Conservation (phyloP, 1,140 invertebrate species). For the Hyposmocoma kahamanoa region DNA sequence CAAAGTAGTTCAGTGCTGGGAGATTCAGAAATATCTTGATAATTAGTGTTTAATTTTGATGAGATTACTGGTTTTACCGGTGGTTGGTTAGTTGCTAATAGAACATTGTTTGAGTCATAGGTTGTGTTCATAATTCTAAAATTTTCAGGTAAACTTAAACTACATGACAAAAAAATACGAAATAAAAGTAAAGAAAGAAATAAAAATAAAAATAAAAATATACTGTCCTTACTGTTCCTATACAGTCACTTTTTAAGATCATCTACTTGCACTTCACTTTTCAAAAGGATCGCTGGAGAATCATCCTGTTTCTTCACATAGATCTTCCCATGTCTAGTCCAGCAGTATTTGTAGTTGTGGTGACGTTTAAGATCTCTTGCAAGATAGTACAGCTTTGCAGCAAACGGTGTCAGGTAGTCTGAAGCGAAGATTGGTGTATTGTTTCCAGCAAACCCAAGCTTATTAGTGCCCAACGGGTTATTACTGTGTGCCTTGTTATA, state of each 20-base stretch:
- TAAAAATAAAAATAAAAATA: background rate
- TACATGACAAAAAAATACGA: background rate
- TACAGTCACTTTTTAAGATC: background rate
- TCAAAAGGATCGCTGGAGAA: background rate
- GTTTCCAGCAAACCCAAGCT: background rate
- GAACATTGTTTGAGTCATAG: background rate
- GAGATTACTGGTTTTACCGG: background rate
- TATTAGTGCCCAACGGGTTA: background rate
- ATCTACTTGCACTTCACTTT: background rate
- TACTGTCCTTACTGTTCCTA: background rate
- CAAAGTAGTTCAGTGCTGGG: too few species aligned
- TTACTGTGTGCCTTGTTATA: background rate
- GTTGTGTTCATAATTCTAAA: background rate
- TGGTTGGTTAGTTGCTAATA: background rate
- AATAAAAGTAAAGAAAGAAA: background rate
- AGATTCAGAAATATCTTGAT: too few species aligned
- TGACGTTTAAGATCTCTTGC: background rate
- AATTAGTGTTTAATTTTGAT: background rate
- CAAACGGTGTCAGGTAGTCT: background rate
- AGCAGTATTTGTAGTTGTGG: background rate
- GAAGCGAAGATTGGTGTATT: background rate
- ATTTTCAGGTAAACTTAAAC: background rate
- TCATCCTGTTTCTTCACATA: background rate
- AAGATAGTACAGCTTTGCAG: background rate
- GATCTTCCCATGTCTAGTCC: background rate